A percentile compares a stretch with the other conserved stretches of the same genome.
Evolutionary conservation across 2,888 invertebrate genomes (phyloP).

Genomic region (Leucophora obtusa): DNA sequence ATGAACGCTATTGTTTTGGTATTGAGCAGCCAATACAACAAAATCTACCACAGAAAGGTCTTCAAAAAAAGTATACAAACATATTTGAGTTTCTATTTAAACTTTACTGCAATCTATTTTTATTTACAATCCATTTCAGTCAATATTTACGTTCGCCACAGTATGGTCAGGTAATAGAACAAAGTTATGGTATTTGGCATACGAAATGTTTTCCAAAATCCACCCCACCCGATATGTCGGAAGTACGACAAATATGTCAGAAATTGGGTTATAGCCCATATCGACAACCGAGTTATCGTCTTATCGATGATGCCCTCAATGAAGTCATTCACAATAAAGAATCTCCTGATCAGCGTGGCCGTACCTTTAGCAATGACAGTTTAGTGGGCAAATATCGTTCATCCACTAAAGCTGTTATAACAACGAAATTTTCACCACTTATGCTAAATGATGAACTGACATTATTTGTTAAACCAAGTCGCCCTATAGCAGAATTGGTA

Average conservation of each 20-base stretch:
- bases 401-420: slow-evolving; percentile 75
- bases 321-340: slow-evolving; percentile 71
- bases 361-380: slow-evolving; percentile 69
- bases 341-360: slow-evolving; percentile 68
- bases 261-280: slow-evolving; percentile 82
- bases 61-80: slow-evolving; percentile 38
- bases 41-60: slow-evolving; percentile 15
- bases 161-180: slow-evolving; percentile 84
- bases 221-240: slow-evolving; percentile 80
- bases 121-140: slow-evolving; percentile 22
- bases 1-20: slow-evolving; percentile 84
- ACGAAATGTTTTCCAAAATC: slow-evolving; percentile 83
- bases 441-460: slow-evolving; percentile 74
- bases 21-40: slow-evolving; percentile 75
- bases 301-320: slow-evolving; percentile 73
- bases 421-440: slow-evolving; percentile 76
- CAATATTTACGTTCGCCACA: slow-evolving; percentile 71
- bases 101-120: slow-evolving; percentile 45
- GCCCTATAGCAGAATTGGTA: slow-evolving; percentile 76
- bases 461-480: slow-evolving; percentile 76
- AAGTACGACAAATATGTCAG: slow-evolving; percentile 81
- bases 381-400: slow-evolving; percentile 71
- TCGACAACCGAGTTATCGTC: slow-evolving; percentile 73
- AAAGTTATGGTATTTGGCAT: slow-evolving; percentile 85
- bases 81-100: background rate